Percentiles rank a stretch among this genome's conserved stretches.
These are phyloP conservation scores for Heteromormyrus szaboi DNA, from an alignment of 2,797 vertebrate genomes.

Conservation along the genomic window DNA sequence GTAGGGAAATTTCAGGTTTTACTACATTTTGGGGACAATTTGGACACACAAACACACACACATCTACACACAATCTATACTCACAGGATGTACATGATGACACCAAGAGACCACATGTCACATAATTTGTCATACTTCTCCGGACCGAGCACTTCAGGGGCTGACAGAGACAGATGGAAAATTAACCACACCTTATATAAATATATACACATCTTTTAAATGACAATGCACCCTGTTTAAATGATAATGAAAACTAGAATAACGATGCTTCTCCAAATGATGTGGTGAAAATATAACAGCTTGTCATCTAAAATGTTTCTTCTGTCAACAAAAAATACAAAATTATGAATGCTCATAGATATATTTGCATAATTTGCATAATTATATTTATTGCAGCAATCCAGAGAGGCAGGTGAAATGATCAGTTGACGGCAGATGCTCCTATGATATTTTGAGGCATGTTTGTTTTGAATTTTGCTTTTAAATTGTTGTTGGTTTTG, in stretches of 20 bases:
- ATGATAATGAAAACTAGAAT: neutral
- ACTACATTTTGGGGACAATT: too few relatives aligned
- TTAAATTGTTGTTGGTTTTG: neutral
- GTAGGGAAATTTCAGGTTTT: too few relatives aligned
- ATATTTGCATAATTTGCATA: neutral
- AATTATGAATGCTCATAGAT: neutral
- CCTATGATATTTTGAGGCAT: neutral
- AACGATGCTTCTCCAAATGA: neutral
- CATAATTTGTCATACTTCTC: slow-evolving; percentile 99
- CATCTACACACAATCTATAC: slow-evolving; percentile 47
- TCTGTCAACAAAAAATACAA: neutral
- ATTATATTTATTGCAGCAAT: neutral
- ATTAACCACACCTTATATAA: neutral
- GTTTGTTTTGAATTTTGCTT: neutral
- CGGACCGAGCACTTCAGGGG: slow-evolving; percentile 93
- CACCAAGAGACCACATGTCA: slow-evolving; percentile 98
- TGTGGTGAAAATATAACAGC: neutral
- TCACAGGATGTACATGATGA: slow-evolving; percentile 99
- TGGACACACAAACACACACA: neutral
- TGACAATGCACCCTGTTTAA: neutral
- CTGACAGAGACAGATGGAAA: slow-evolving; percentile 51
- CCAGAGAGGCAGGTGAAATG: neutral
- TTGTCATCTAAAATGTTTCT: neutral
- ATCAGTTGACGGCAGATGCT: neutral
- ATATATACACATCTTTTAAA: neutral